Evolutionary conservation across 2,888 invertebrate species (phyloP).

Genomic region (Ecliptopera silaceata): DNA sequence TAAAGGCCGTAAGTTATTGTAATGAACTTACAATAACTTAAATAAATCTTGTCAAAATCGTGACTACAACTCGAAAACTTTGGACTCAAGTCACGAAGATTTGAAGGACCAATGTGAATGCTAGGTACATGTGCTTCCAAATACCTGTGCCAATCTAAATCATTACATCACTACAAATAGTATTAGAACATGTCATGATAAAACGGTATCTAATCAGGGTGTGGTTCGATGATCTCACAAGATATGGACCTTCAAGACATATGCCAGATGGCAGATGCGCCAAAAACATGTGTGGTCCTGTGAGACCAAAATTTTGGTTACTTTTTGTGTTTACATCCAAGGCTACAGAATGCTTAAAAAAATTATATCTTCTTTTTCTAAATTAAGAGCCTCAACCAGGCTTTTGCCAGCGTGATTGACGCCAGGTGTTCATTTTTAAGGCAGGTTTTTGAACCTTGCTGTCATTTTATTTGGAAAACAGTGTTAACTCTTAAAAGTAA

Average conservation of each 20-base stretch:
- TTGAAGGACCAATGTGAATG: conserved; percentile 18
- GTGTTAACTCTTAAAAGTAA: too few relatives aligned
- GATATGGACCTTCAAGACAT: not conserved
- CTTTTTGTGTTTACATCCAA: too few relatives aligned
- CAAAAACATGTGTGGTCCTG: conserved; percentile 4
- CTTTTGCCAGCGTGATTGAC: too few relatives aligned
- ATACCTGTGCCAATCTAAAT: not conserved
- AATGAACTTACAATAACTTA: too few relatives aligned
- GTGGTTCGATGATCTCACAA: conserved; percentile 12
- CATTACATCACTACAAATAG: not conserved
- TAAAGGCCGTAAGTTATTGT: too few relatives aligned
- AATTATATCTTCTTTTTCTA: too few relatives aligned
- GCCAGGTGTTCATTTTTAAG: too few relatives aligned
- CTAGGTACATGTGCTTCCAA: not conserved
- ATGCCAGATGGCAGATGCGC: conserved; percentile 3
- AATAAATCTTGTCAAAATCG: conserved; percentile 10
- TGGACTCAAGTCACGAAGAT: conserved; percentile 13
- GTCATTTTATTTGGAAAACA: too few relatives aligned
- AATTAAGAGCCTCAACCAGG: too few relatives aligned
- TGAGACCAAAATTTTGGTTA: not conserved
- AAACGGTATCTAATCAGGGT: not conserved
- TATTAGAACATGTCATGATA: conserved; percentile 5
- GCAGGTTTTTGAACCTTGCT: too few relatives aligned
- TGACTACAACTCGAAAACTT: conserved; percentile 13
- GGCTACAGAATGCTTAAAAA: too few relatives aligned